These are phyloP conservation scores for Bubalus kerabau DNA, from an alignment of 2,113 vertebrate species.

Conservation along the genomic window DNA sequence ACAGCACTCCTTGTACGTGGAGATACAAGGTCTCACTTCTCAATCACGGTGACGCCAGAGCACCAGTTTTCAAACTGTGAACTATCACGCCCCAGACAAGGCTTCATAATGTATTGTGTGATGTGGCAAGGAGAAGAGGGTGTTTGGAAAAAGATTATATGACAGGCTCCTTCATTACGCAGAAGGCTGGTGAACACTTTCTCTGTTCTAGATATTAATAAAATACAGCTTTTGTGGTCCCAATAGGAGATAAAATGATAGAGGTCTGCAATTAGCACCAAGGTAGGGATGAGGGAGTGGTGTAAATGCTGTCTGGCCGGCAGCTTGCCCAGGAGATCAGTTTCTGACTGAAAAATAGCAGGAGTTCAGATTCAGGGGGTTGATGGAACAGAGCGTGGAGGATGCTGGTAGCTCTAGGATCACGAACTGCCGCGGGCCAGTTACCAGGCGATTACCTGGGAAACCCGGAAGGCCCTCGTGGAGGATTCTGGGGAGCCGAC, in stretches of 20 bases:
- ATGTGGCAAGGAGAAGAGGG: not conserved
- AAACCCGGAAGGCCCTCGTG: not conserved
- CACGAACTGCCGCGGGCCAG: no score
- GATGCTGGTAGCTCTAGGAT: not conserved
- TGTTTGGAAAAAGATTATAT: not conserved
- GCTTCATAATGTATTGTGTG: not conserved
- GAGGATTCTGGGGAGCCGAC: not conserved
- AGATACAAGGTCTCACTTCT: not conserved
- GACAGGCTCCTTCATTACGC: not conserved
- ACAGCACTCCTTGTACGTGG: not conserved
- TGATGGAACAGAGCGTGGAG: not conserved
- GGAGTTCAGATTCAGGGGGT: not conserved
- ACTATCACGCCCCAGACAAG: not conserved
- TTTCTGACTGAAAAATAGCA: not conserved
- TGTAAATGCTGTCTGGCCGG: not conserved
- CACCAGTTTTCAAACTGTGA: not conserved
- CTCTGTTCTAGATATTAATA: not conserved
- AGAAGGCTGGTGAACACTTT: not conserved
- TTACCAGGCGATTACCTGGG: not conserved
- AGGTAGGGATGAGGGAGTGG: not conserved
- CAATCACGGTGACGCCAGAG: not conserved
- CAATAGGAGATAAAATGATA: not conserved
- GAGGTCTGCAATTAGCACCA: not conserved
- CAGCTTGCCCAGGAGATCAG: not conserved
- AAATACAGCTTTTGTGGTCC: not conserved